Conservation (phyloP, 1,140 invertebrate species). For the Aradophagus sp. region DNA sequence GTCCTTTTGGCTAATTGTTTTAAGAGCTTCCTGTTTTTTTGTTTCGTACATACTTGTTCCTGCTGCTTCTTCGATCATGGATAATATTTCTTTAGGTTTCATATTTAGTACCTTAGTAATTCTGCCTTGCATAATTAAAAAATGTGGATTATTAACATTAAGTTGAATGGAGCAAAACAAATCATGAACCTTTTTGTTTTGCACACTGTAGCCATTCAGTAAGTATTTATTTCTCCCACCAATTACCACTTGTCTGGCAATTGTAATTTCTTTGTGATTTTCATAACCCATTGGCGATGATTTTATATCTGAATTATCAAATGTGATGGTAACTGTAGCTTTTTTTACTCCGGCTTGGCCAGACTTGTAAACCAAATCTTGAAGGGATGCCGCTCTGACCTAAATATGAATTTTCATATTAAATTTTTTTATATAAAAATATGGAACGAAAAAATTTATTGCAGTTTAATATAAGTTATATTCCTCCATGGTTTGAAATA, state of each 20-base stretch:
- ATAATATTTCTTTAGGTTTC: constrained; percentile 98
- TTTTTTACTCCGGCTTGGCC: constrained; percentile 97
- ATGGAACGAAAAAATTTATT: too few relatives aligned
- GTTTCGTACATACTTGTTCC: constrained; percentile 98
- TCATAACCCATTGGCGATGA: constrained; percentile 95
- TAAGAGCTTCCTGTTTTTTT: constrained; percentile 92
- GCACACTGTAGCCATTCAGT: constrained; percentile 94
- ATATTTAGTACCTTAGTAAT: constrained; percentile 99
- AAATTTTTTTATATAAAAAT: too few relatives aligned
- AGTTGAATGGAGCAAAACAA: constrained; percentile 97
- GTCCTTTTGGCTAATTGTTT: constrained; percentile 96
- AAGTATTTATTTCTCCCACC: constrained; percentile 94
- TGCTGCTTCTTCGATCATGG: constrained; percentile 99
- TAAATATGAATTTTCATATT: too few relatives aligned
- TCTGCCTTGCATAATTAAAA: constrained; percentile 99
- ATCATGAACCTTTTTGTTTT: constrained; percentile 93
- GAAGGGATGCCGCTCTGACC: constrained; percentile 91
- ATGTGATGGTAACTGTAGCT: constrained; percentile 96
- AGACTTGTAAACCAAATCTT: constrained; percentile 98
- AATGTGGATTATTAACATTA: constrained; percentile 99
- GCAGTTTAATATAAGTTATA: too few relatives aligned
- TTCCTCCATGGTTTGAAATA: too few relatives aligned
- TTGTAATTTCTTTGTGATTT: constrained; percentile 92
- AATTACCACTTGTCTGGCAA: constrained; percentile 90
- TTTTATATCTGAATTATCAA: constrained; percentile 91